These are phyloP conservation scores for Chrysochloris asiatica DNA, from an alignment of 2,113 vertebrate genomes.

Conservation along the genomic window DNA sequence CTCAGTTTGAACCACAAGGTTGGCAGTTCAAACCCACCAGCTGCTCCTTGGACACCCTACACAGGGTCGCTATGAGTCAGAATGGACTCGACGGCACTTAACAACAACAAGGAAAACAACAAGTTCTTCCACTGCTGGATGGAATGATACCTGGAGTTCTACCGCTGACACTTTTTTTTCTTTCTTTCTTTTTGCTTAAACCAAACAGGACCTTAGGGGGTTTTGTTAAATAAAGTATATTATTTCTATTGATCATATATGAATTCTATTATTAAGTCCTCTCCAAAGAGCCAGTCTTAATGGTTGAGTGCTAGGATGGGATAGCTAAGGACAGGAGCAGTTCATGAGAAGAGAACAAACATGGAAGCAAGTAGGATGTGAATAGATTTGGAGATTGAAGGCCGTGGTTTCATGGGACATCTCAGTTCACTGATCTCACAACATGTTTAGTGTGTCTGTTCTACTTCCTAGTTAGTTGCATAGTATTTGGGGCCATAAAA, in stretches of 20 bases:
- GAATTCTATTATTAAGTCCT: background rate
- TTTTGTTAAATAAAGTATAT: background rate
- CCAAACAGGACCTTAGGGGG: background rate
- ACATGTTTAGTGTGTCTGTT: background rate
- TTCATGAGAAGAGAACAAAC: background rate
- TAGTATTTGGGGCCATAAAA: no score
- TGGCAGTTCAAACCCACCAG: no score
- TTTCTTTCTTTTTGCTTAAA: background rate
- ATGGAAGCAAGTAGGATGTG: background rate
- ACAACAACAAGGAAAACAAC: no score
- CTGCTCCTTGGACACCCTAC: no score
- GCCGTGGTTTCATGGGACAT: background rate
- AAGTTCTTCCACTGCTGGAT: background rate
- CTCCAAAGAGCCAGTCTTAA: background rate
- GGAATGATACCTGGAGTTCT: background rate
- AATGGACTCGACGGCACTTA: no score
- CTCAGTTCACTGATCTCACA: background rate
- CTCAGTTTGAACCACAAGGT: no score
- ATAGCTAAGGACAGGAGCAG: background rate
- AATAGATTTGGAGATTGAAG: background rate
- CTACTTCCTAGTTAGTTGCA: no score
- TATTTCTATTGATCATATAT: background rate
- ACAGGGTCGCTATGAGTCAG: no score
- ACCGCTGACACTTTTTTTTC: background rate
- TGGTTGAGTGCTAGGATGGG: background rate